Evolutionary conservation across 1,140 invertebrate genomes (phyloP).

Genomic region (Zelostemma sp.): DNA sequence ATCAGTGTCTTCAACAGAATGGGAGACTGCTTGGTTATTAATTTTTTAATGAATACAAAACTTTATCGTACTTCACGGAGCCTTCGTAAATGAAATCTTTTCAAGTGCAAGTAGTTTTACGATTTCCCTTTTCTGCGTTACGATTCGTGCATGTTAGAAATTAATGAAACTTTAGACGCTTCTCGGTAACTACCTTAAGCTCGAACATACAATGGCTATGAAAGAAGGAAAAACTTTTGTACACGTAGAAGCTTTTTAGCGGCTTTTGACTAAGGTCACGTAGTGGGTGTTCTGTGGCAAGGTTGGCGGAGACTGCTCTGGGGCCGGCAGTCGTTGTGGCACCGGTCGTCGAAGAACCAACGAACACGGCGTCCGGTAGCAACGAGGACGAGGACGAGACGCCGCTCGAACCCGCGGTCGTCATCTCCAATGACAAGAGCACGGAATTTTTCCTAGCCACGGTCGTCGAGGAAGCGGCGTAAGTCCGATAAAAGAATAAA

Average conservation of each 20-base stretch:
- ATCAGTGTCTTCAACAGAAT: background rate
- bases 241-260: constrained; percentile 66
- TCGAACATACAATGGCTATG: constrained; percentile 32
- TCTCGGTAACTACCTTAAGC: constrained; percentile 32
- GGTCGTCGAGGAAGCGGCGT: constrained; percentile 82
- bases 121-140: background rate
- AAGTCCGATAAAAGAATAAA: constrained; percentile 66
- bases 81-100: background rate
- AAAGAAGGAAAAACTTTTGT: constrained; percentile 41
- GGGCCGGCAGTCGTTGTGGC: constrained; percentile 74
- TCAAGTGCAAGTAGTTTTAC: background rate
- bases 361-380: constrained; percentile 91
- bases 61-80: too few relatives aligned
- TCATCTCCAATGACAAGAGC: constrained; percentile 90
- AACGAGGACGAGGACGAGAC: constrained; percentile 86
- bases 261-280: constrained; percentile 69
- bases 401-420: constrained; percentile 68
- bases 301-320: constrained; percentile 85
- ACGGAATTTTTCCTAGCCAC: constrained; percentile 90
- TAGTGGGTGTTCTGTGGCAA: constrained; percentile 72
- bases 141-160: background rate
- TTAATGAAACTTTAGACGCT: constrained; percentile 3
- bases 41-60: too few relatives aligned
- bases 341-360: constrained; percentile 78
- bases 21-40: too few relatives aligned